phyloP scores from a whole-genome alignment of 2,113 vertebrate species.

The Atrichornis clamosus region DNA sequence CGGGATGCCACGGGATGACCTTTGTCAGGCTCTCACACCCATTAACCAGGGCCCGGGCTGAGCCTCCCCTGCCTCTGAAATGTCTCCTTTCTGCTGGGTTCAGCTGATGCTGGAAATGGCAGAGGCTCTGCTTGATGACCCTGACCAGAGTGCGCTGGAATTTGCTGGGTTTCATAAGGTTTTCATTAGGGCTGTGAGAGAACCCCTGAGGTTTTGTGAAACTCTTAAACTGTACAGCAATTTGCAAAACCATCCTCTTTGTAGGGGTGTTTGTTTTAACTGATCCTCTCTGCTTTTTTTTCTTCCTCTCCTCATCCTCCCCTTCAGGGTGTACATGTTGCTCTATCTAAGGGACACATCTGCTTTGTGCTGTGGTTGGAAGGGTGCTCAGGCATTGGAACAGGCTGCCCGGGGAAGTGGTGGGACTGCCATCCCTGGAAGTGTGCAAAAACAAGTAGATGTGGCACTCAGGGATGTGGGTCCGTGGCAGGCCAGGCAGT shows the following conservation, averaged over 20 bases:
- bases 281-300: background rate
- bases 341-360: background rate
- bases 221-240: background rate
- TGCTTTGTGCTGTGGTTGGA: accelerated
- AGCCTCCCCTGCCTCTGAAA: background rate
- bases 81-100: background rate
- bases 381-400: background rate
- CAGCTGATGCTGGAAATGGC: background rate
- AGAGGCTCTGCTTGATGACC: background rate
- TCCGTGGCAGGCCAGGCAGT: background rate
- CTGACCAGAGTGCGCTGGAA: constrained; percentile 22
- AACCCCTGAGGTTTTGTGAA: constrained; percentile 15
- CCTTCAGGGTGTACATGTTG: background rate
- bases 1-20: background rate
- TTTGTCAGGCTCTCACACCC: background rate
- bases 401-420: background rate
- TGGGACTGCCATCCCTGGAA: background rate
- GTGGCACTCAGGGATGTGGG: background rate
- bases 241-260: background rate
- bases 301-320: background rate
- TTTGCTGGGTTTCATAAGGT: constrained; percentile 20
- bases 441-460: accelerated
- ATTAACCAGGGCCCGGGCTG: background rate
- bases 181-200: constrained; percentile 2
- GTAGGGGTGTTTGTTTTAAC: background rate